These are phyloP conservation scores for Liodrosophila aerea DNA, from an alignment of 2,888 invertebrate genomes.

Conservation along the genomic window DNA sequence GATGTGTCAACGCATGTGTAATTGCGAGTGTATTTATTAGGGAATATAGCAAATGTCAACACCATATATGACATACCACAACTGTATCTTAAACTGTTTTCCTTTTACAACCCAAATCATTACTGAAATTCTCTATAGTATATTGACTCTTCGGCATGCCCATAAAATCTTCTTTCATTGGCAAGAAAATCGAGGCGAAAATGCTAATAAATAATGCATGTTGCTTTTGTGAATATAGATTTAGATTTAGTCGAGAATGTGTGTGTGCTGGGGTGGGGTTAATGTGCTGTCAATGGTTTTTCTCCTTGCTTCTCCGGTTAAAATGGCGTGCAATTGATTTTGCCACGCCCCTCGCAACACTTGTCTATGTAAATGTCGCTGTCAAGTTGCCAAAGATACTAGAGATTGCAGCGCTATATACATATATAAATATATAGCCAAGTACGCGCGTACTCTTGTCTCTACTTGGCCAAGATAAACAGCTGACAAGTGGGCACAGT, in stretches of 20 bases:
- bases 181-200: constrained; percentile 31
- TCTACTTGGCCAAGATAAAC: constrained; percentile 57
- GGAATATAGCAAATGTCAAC: no score
- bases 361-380: constrained; percentile 68
- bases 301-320: constrained; percentile 25
- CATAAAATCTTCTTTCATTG: constrained; percentile 7
- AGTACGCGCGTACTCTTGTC: constrained; percentile 49
- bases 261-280: constrained; percentile 41
- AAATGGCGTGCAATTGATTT: constrained; percentile 73
- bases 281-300: constrained; percentile 63
- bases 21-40: no score
- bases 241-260: constrained; percentile 30
- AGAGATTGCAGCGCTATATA: constrained; percentile 40
- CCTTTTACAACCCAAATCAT: no score
- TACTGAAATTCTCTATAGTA: constrained; percentile 1
- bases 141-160: constrained; percentile 2
- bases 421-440: constrained; percentile 5
- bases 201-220: constrained; percentile 73
- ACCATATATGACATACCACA: no score
- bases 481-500: constrained; percentile 62
- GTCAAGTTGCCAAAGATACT: constrained; percentile 54
- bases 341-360: constrained; percentile 49
- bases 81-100: no score
- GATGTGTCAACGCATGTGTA: not conserved
- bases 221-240: constrained; percentile 60